Conservation (phyloP, 2,797 vertebrate genomes). For the Champsocephalus esox region DNA sequence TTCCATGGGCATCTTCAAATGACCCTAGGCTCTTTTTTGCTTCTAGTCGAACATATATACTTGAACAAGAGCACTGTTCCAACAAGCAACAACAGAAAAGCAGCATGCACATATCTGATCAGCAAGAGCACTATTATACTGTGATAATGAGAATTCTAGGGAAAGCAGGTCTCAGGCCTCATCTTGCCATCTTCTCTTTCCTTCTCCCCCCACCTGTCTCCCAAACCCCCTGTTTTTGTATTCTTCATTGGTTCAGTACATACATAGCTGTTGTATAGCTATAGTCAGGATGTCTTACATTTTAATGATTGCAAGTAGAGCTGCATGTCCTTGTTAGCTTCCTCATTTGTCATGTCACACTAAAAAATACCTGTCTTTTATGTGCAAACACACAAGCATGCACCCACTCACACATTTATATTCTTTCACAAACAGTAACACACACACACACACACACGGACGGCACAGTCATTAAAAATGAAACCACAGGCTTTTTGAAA, state of each 20-base stretch:
- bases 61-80: conserved; percentile 26
- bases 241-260: conserved; percentile 69
- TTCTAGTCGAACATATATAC: background rate
- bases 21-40: conserved; percentile 14
- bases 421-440: conserved; percentile 56
- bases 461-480: conserved; percentile 88
- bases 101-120: conserved; percentile 47
- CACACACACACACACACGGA: conserved; percentile 64
- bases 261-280: conserved; percentile 62
- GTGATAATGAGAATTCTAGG: conserved; percentile 69
- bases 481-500: conserved; percentile 85
- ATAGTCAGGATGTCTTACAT: conserved; percentile 76
- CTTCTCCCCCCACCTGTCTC: conserved; percentile 51
- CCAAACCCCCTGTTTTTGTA: conserved; percentile 49
- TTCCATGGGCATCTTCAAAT: conserved; percentile 15
- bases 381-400: conserved; percentile 69
- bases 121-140: conserved; percentile 44
- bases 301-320: conserved; percentile 86
- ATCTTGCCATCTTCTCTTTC: conserved; percentile 42
- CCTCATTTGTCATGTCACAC: conserved; percentile 86
- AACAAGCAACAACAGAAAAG: conserved; percentile 19
- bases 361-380: conserved; percentile 83
- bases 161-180: conserved; percentile 60
- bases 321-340: conserved; percentile 85
- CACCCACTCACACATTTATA: conserved; percentile 66